These are phyloP conservation scores for Falco biarmicus DNA, from an alignment of 2,797 vertebrate species.

Conservation along the genomic window DNA sequence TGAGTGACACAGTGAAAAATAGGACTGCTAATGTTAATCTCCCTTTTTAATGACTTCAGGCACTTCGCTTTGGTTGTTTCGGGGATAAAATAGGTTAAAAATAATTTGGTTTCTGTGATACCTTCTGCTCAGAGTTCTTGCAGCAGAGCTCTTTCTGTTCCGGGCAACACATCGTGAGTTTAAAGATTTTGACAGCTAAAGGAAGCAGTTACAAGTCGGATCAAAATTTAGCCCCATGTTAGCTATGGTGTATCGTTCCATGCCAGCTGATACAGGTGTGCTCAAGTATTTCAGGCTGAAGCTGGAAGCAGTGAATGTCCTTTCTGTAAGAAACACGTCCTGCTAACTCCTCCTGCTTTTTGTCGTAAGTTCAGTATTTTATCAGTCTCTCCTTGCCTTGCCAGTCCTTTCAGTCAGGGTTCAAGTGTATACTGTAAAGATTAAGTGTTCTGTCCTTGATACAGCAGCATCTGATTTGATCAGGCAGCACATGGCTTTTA, in stretches of 20 bases:
- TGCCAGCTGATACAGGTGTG: accelerated
- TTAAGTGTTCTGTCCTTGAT: neutral
- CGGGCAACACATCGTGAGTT: neutral
- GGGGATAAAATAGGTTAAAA: neutral
- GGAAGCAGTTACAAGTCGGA: too few relatives aligned
- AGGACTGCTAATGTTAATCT: neutral
- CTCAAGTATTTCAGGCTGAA: neutral
- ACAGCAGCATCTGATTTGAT: neutral
- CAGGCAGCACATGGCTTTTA: neutral
- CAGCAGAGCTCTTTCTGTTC: neutral
- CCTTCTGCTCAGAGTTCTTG: neutral
- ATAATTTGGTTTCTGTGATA: neutral
- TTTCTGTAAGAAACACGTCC: accelerated
- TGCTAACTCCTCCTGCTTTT: neutral
- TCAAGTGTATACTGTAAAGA: neutral
- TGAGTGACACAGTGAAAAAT: neutral
- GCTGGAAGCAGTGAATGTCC: neutral
- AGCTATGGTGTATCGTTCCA: neutral
- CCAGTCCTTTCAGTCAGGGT: neutral
- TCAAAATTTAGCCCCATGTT: neutral
- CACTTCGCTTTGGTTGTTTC: neutral
- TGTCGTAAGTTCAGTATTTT: accelerated
- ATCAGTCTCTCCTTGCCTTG: neutral
- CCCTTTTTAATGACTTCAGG: neutral
- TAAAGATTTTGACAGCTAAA: neutral